These are phyloP conservation scores for Antheraea mylitta DNA, from an alignment of 1,140 invertebrate genomes.

Conservation along the genomic window DNA sequence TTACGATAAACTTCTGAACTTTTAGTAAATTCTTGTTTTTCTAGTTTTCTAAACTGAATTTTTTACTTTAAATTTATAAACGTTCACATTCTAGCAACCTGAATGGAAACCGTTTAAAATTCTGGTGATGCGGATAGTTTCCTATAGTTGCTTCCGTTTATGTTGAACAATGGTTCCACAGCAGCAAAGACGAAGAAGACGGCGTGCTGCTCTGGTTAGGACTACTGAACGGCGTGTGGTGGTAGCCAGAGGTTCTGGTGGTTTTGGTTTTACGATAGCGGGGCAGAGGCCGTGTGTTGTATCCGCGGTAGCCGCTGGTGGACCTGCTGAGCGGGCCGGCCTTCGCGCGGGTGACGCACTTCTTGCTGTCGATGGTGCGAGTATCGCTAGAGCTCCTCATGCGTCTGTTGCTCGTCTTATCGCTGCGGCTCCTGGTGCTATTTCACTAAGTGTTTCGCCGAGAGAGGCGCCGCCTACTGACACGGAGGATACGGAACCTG, in stretches of 20 bases:
- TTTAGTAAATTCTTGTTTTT: constrained; percentile 67
- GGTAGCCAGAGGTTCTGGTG: constrained; percentile 87
- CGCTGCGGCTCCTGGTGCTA: constrained; percentile 86
- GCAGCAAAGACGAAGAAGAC: constrained; percentile 87
- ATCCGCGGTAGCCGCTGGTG: constrained; percentile 59
- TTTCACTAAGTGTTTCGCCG: constrained; percentile 77
- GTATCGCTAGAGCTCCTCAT: constrained; percentile 93
- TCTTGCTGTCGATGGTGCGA: constrained; percentile 93
- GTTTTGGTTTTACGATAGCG: constrained; percentile 75
- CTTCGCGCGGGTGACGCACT: constrained; percentile 94
- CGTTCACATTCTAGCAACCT: background rate
- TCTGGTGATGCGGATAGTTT: constrained; percentile 9
- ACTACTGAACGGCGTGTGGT: constrained; percentile 88
- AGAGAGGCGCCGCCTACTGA: constrained; percentile 63
- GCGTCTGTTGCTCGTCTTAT: constrained; percentile 96
- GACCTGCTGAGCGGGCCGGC: constrained; percentile 83
- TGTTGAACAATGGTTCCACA: constrained; percentile 72
- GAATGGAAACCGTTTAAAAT: background rate
- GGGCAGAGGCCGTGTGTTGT: constrained; percentile 70
- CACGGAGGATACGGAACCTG: constrained; percentile 67
- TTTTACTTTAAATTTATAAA: background rate
- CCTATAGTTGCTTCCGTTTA: constrained; percentile 24
- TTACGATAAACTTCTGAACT: constrained; percentile 66
- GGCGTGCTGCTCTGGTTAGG: constrained; percentile 86
- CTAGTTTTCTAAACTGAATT: constrained; percentile 45